These are phyloP conservation scores for Drosophila busckii DNA, from an alignment of 1,140 invertebrate genomes.

Conservation along the genomic window DNA sequence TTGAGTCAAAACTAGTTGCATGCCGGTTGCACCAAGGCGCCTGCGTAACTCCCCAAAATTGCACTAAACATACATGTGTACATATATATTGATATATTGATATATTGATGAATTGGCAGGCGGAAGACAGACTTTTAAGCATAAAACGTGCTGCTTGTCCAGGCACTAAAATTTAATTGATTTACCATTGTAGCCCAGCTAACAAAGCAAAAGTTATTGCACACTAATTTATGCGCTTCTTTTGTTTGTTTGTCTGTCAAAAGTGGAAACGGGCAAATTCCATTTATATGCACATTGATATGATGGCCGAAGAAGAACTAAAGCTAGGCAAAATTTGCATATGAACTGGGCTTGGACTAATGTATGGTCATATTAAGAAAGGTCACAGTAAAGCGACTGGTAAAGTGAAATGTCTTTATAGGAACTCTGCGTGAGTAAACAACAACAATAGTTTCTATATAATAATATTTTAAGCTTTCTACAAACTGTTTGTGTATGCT, in stretches of 20 bases:
- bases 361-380: constrained; percentile 25
- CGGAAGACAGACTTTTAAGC: constrained; percentile 23
- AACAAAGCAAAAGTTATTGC: constrained; percentile 35
- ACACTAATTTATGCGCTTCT: constrained; percentile 28
- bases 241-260: constrained; percentile 32
- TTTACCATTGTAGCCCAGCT: constrained; percentile 44
- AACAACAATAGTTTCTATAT: constrained; percentile 49
- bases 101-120: constrained; percentile 5
- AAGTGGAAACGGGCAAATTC: constrained; percentile 28
- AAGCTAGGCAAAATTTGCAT: constrained; percentile 42
- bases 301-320: constrained; percentile 9
- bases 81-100: too few species aligned
- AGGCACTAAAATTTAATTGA: constrained; percentile 55
- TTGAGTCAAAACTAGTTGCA: constrained; percentile 60
- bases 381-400: constrained; percentile 7
- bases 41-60: constrained; percentile 35
- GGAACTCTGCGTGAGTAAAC: constrained; percentile 51
- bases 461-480: constrained; percentile 47
- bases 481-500: constrained; percentile 53
- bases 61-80: constrained; percentile 1
- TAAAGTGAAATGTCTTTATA: constrained; percentile 47
- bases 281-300: constrained; percentile 12
- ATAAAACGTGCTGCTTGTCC: constrained; percentile 30
- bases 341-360: constrained; percentile 5
- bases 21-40: constrained; percentile 19